These are phyloP conservation scores for Lerista edwardsae DNA, from an alignment of 2,797 vertebrate genomes.

Conservation along the genomic window DNA sequence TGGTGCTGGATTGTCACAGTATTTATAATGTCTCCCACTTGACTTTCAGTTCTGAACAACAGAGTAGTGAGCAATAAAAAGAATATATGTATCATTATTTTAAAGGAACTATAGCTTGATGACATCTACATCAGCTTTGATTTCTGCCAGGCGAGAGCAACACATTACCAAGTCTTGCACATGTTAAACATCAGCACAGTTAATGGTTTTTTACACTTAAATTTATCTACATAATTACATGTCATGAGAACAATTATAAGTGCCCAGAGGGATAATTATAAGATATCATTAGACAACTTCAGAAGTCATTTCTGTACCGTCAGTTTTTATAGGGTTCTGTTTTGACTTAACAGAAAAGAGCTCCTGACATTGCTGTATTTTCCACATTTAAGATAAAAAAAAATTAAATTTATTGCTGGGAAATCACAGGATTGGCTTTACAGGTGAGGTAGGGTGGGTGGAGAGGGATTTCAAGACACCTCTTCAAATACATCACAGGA, in stretches of 20 bases:
- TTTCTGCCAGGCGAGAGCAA: slow-evolving; percentile 1
- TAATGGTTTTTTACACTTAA: slow-evolving; percentile 26
- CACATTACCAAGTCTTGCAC: slow-evolving; percentile 9
- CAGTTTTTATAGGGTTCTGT: slow-evolving; percentile 25
- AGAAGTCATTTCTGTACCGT: neutral
- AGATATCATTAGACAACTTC: slow-evolving; percentile 29
- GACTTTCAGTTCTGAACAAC: neutral
- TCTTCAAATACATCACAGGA: neutral
- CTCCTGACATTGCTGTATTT: slow-evolving; percentile 1
- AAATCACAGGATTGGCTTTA: neutral
- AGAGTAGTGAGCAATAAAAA: neutral
- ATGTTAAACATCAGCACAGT: neutral
- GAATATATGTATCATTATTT: no score
- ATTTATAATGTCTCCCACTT: no score
- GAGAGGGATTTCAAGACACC: neutral
- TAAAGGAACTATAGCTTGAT: neutral
- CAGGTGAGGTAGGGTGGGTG: neutral
- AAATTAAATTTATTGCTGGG: neutral
- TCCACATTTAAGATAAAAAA: neutral
- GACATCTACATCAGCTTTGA: neutral
- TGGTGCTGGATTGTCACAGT: neutral
- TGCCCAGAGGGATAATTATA: slow-evolving; percentile 30
- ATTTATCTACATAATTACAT: slow-evolving; percentile 1
- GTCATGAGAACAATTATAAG: slow-evolving; percentile 20
- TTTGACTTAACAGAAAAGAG: neutral